Evolutionary conservation across 2,113 vertebrate genomes (phyloP).

Genomic region (Mohoua ochrocephala): DNA sequence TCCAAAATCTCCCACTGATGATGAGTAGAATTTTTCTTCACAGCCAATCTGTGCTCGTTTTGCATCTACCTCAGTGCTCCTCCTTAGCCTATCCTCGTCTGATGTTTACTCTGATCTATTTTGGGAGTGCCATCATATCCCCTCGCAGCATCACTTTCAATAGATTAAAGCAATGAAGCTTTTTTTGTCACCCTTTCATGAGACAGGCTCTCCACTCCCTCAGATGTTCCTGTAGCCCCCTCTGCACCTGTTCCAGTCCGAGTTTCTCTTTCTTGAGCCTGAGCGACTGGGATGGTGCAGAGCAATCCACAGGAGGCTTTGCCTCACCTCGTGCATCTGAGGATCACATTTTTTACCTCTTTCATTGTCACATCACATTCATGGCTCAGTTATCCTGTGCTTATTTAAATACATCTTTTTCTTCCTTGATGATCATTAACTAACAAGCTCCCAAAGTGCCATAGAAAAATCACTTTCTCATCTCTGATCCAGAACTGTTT

Average conservation of each 20-base stretch:
- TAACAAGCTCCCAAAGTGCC: not conserved
- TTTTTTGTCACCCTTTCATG: conserved; percentile 16
- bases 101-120: conserved; percentile 36
- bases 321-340: not conserved
- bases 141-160: not conserved
- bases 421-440: not conserved
- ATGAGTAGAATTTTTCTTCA: not conserved
- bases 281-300: not conserved
- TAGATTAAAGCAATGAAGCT: conserved; percentile 25
- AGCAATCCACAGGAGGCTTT: not conserved
- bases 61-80: not conserved
- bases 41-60: not conserved
- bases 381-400: not conserved
- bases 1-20: not conserved
- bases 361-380: not conserved
- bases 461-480: not conserved
- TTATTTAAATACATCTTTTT: not conserved
- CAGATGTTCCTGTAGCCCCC: not conserved
- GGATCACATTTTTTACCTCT: not conserved
- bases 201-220: not conserved
- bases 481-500: not conserved
- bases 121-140: not conserved
- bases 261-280: not conserved
- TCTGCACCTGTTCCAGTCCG: conserved; percentile 20
- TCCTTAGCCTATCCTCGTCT: not conserved